Evolutionary conservation across 2,888 invertebrate genomes (phyloP), one percentile per base, ranked within the genome.

Genomic region (Ypsolopha scabrella): DNA sequence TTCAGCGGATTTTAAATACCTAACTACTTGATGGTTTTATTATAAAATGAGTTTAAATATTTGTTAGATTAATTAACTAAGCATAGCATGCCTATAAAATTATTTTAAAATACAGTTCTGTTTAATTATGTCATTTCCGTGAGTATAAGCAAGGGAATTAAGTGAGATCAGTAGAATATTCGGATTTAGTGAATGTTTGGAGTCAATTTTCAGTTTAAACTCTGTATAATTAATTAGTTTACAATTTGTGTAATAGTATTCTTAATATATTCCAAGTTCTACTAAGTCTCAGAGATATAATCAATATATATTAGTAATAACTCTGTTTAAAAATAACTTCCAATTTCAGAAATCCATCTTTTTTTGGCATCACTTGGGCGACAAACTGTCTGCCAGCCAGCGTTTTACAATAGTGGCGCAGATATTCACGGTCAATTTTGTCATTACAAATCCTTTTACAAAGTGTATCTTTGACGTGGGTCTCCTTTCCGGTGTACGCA

Each of bases 381-480:
- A 78, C 85, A 73, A 56, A 60, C 76, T 72, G 85, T 85, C 85
- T 85, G 69, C 61, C 58, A 58, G 54, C 70, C 68, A 56, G 58
- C 54, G 54, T 52, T 52, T 60, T 57, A 52, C 47, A 50, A 55
- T 66, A 70, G 70, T 60, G 60, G 56, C 68, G 66, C 67, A 24
- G 24, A 70, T 71, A 71, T 73, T 65, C 68, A 68, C 64, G 67
- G 68, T 68, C 66, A 75, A 73, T 72, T 75, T 75, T 66, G 67
- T 66, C 68, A 73, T 73, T 64, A 71, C 72, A 78, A 79, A 85
- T 80, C 77, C 80, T 68, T 82, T 82, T 75, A 75, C 72, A 65
- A 68, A 68, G 70, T 69, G 73, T 65, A 66, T 58, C 68, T 56
- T 61, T 78, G 79, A 80, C 71, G 77, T 75, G 76, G 81, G 80